These are phyloP conservation scores for Cerastis rubricosa DNA, from an alignment of 2,888 invertebrate species.

Conservation along the genomic window DNA sequence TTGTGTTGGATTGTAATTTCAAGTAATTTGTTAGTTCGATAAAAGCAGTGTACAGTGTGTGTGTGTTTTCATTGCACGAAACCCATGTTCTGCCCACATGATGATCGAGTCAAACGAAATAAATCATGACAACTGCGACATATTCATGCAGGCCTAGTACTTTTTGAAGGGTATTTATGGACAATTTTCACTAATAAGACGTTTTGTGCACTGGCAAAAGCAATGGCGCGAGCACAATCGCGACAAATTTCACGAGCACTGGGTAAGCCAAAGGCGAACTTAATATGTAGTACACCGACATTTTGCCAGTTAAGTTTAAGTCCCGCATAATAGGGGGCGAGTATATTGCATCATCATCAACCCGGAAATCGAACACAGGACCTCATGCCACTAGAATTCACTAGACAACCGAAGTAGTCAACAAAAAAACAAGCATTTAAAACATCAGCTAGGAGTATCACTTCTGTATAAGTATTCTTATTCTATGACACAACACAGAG, in stretches of 20 bases:
- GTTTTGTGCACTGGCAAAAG: too few relatives aligned
- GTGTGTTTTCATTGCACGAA: too few relatives aligned
- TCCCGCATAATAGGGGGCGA: not conserved
- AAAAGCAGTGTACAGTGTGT: too few relatives aligned
- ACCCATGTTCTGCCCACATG: too few relatives aligned
- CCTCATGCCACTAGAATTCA: not conserved
- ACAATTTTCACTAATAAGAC: too few relatives aligned
- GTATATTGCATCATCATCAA: not conserved
- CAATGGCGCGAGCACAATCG: too few relatives aligned
- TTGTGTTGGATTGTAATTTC: too few relatives aligned
- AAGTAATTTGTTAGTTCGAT: too few relatives aligned
- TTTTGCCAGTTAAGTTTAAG: not conserved
- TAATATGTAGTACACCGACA: not conserved
- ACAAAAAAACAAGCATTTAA: not conserved
- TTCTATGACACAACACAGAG: conserved; percentile 4
- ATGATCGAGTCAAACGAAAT: too few relatives aligned
- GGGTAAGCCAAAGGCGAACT: not conserved
- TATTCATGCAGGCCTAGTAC: too few relatives aligned
- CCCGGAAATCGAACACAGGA: not conserved
- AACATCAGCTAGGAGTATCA: not conserved
- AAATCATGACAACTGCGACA: too few relatives aligned
- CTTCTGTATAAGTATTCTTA: not conserved
- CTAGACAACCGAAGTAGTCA: not conserved
- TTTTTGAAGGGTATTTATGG: too few relatives aligned
- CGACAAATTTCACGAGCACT: not conserved